phyloP scores from a whole-genome alignment of 1,140 invertebrate species.

The Stegodyphus dumicola region DNA sequence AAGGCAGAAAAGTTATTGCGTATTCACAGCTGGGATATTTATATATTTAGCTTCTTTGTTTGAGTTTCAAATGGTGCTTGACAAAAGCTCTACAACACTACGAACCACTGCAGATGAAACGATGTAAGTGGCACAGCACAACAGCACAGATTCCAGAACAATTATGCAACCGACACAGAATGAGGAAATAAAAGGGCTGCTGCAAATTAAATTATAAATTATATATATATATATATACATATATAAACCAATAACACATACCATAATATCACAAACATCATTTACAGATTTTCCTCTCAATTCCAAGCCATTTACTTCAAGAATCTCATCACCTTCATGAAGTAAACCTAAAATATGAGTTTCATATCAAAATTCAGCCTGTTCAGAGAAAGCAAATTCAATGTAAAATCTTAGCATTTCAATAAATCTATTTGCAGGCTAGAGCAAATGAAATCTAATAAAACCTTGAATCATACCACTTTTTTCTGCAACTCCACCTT shows the following conservation, averaged over 20 bases:
- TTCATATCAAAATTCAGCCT: background rate
- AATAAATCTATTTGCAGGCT: background rate
- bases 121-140: too few species aligned
- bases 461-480: conserved; percentile 66
- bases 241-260: conserved; percentile 54
- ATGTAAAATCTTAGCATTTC: background rate
- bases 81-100: too few species aligned
- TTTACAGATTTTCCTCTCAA: conserved; percentile 97
- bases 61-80: too few species aligned
- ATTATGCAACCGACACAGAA: too few species aligned
- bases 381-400: background rate
- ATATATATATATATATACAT: background rate
- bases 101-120: too few species aligned
- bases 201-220: too few species aligned
- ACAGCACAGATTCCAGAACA: too few species aligned
- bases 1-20: too few species aligned
- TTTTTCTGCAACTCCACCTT: conserved; percentile 72
- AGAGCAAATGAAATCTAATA: background rate
- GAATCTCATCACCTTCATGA: conserved; percentile 95
- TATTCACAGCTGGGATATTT: too few species aligned
- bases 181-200: too few species aligned
- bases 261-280: conserved; percentile 95
- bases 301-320: conserved; percentile 87
- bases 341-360: conserved; percentile 77
- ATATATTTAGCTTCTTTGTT: too few species aligned